Percentiles rank a stretch among this genome's conserved stretches.
phyloP scores from a whole-genome alignment of 2,888 invertebrate species.

The Drosophila bunnanda region DNA sequence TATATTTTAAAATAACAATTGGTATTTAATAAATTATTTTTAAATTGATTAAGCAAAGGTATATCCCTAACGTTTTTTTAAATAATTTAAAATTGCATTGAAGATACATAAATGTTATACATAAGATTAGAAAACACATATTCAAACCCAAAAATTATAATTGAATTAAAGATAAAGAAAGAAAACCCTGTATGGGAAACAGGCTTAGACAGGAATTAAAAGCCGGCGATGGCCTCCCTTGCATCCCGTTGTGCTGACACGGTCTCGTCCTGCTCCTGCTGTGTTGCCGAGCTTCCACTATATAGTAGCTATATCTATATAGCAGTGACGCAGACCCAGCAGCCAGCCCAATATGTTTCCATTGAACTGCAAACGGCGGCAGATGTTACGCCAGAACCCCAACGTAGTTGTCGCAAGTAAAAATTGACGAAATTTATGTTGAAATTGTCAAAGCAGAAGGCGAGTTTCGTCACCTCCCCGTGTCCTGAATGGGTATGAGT shows the following conservation, averaged over 20 bases:
- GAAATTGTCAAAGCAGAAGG: constrained; percentile 69
- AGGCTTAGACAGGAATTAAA: constrained; percentile 43
- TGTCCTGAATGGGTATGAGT: not conserved
- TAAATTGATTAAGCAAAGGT: not conserved
- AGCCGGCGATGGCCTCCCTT: constrained; percentile 25
- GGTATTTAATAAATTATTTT: too few species aligned
- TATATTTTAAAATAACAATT: too few species aligned
- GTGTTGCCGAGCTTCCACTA: not conserved
- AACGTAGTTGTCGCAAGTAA: constrained; percentile 71
- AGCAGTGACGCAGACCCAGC: constrained; percentile 28
- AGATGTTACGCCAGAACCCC: constrained; percentile 62
- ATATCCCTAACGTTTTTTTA: not conserved
- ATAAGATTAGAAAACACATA: too few species aligned
- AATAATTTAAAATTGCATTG: too few species aligned
- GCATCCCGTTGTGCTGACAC: constrained; percentile 48
- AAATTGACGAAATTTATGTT: constrained; percentile 70
- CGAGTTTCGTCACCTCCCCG: constrained; percentile 38
- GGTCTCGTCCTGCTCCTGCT: constrained; percentile 30
- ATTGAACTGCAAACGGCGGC: constrained; percentile 67
- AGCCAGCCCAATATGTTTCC: constrained; percentile 67
- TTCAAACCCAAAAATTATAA: not conserved
- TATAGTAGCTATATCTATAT: constrained; percentile 20
- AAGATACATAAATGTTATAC: too few species aligned
- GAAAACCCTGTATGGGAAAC: constrained; percentile 35
- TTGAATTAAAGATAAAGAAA: not conserved